Evolutionary conservation across 2,797 vertebrate genomes (phyloP), one percentile per base, ranked within the genome.

Genomic region (Apogon talboti): DNA sequence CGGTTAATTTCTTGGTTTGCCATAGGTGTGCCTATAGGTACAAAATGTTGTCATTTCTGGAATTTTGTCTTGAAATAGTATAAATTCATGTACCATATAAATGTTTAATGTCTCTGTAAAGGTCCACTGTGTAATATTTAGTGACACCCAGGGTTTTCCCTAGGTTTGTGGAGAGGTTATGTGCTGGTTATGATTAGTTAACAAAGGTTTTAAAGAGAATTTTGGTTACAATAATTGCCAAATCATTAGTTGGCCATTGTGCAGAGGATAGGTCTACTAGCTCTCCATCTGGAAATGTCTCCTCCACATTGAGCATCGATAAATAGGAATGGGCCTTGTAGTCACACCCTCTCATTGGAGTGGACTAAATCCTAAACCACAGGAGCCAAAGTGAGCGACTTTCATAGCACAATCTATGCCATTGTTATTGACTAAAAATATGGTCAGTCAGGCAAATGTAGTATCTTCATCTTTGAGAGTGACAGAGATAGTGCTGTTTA

Each of bases 261-360:
- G 87, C 90, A 91, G 76, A 91, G 85, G 85, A 88, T 64, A 68
- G 28, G 70, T 84, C 78, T 86, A 81, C 77, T 65, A 70, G 74
- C 61, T 2, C 49, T 76, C 42, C 46, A 47, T 74, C 51, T 56
- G 74, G 76, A 81, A 72, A 46, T 2, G 48, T 78, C 62, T 71
- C 59, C 35, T 76, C 51, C 50, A 81, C 75, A 82, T 66, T 38
- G 35, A 65, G 69, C 44, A 50, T 76, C 57, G 87, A 89, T 87
- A 92, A 88, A 88, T 81, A 85, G 80, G 71, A 35, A 44, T 11
- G 79, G 82, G 81, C 73, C 70, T 69, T 38, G 54, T 19, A 50
- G 64, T 77, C 56, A 6, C 11, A 42, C 73, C 74, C 76, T 72
- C 67, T 77, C 54, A 61, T 56, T 73, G 60, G 71, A 78, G 59